phyloP scores from a whole-genome alignment of 2,113 vertebrate genomes.

The Lepisosteus osseus region DNA sequence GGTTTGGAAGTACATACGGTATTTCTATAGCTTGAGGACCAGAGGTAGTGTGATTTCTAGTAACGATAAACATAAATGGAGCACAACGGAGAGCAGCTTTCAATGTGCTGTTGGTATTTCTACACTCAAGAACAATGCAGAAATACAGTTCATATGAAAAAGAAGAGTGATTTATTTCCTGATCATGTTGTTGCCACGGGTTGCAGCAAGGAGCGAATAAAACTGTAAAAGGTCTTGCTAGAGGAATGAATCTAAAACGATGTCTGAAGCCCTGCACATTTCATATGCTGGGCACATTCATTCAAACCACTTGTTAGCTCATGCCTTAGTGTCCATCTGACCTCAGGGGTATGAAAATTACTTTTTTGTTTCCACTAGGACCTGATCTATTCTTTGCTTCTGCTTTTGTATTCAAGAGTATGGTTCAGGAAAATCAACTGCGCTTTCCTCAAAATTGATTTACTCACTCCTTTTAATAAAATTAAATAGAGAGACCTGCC shows the following conservation, averaged over 20 bases:
- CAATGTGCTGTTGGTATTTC: constrained; percentile 39
- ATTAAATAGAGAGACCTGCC: constrained; percentile 43
- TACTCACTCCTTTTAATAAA: constrained; percentile 55
- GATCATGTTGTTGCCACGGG: constrained; percentile 13
- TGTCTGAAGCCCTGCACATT: not conserved
- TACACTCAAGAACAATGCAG: constrained; percentile 30
- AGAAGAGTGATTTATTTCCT: constrained; percentile 31
- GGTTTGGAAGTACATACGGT: constrained; percentile 56
- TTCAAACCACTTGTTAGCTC: not conserved
- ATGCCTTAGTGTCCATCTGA: constrained; percentile 8
- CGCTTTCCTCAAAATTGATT: constrained; percentile 40
- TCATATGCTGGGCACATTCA: constrained; percentile 4
- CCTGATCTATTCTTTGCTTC: not conserved
- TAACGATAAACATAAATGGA: constrained; percentile 47
- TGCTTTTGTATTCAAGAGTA: constrained; percentile 9
- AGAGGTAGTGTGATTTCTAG: constrained; percentile 42
- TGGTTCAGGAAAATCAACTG: not conserved
- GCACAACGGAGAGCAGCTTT: constrained; percentile 32
- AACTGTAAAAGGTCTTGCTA: constrained; percentile 35
- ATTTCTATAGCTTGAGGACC: constrained; percentile 40
- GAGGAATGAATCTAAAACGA: constrained; percentile 35
- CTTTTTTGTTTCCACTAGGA: not conserved
- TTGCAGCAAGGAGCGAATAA: constrained; percentile 30
- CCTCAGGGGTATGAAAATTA: not conserved
- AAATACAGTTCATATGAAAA: constrained; percentile 4